Conservation (phyloP, 1,140 invertebrate species). For the Cydia amplana region DNA sequence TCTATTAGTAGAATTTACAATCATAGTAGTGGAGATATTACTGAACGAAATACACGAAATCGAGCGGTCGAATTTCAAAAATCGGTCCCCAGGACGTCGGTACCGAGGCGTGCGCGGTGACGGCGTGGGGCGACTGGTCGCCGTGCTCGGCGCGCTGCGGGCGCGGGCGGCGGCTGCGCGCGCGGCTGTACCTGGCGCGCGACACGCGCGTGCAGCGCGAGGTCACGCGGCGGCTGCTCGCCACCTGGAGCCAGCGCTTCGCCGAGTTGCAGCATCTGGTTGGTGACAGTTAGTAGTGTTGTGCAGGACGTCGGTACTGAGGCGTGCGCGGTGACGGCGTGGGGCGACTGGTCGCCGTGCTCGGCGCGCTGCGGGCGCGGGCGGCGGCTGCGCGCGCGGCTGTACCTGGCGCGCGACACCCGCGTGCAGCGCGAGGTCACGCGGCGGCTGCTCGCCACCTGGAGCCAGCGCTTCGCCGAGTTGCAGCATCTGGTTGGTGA, state of each 20-base stretch:
- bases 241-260: constrained; percentile 58
- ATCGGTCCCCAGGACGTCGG: too few species aligned
- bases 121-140: constrained; percentile 89
- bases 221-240: constrained; percentile 48
- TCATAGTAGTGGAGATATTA: too few species aligned
- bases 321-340: constrained; percentile 84
- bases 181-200: constrained; percentile 73
- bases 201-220: constrained; percentile 48
- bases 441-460: constrained; percentile 46
- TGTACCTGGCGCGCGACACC: constrained; percentile 54
- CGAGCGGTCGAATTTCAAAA: too few species aligned
- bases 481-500: constrained; percentile 66
- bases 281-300: constrained; percentile 55
- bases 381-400: constrained; percentile 81
- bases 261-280: constrained; percentile 59
- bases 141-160: constrained; percentile 90
- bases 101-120: constrained; percentile 82
- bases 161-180: constrained; percentile 83
- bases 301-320: constrained; percentile 71
- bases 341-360: constrained; percentile 90
- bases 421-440: constrained; percentile 51
- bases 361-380: constrained; percentile 89
- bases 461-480: constrained; percentile 61
- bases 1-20: too few species aligned
- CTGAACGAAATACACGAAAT: too few species aligned